Percentiles rank a stretch among this genome's conserved stretches.
phyloP scores from a whole-genome alignment of 2,113 vertebrate species.

The Jaculus jaculus region DNA sequence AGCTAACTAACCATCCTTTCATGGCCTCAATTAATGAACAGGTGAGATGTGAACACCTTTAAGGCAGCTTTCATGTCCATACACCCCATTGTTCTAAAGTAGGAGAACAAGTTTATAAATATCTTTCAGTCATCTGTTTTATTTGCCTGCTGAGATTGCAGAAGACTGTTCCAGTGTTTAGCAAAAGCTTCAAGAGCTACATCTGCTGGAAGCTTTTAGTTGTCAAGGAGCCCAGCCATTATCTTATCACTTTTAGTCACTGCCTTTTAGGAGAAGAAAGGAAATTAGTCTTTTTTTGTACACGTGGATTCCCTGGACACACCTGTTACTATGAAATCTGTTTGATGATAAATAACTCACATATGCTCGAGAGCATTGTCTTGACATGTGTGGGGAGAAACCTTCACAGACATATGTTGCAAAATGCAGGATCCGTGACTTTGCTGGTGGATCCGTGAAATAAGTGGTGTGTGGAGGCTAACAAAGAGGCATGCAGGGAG shows the following conservation, averaged over 20 bases:
- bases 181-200: constrained; percentile 78
- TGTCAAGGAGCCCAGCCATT: constrained; percentile 68
- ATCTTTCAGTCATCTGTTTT: constrained; percentile 7
- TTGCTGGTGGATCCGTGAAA: constrained; percentile 24
- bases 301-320: constrained; percentile 52
- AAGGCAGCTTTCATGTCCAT: neutral
- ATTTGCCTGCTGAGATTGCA: constrained; percentile 23
- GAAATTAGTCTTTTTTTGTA: constrained; percentile 75
- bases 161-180: constrained; percentile 29
- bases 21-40: constrained; percentile 22
- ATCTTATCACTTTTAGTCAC: constrained; percentile 72
- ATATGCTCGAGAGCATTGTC: constrained; percentile 63
- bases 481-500: neutral
- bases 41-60: neutral
- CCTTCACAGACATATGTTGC: constrained; percentile 69
- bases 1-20: neutral
- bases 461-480: neutral
- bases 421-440: constrained; percentile 54
- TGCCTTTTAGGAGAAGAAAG: constrained; percentile 70
- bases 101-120: constrained; percentile 32
- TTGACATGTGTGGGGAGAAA: constrained; percentile 73
- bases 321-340: constrained; percentile 76
- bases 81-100: constrained; percentile 57
- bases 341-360: constrained; percentile 79
- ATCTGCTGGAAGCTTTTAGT: constrained; percentile 72